Evolutionary conservation across 2,888 invertebrate species (phyloP), one percentile per base, ranked within the genome.

Genomic region (Lepidonotus clava): DNA sequence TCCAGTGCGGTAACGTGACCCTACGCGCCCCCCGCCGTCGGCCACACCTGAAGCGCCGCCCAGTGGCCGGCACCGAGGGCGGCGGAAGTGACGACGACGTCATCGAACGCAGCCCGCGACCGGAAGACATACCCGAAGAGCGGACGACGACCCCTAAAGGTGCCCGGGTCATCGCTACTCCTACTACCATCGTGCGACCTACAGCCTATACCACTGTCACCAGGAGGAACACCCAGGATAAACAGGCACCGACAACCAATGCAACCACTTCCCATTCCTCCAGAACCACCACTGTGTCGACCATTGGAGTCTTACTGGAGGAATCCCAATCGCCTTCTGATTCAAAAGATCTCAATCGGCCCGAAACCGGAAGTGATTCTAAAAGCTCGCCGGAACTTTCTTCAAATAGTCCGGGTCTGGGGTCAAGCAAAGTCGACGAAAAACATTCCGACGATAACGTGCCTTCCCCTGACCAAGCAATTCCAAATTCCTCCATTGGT

Each of bases 1-100:
- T 85, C 34, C 67, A 71, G 46, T 85, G 85, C 41, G 85, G 85
- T 14, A 85, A 85, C 46, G 76, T 85, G 8, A 85, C 85, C 11
- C 41, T 80, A 32, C 41, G 80, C 14, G 46, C 80, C 18, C 51
- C 51, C 24, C 24, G 24, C 4, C 80, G 46, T n/a, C 24, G 46
- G 24, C 8, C n/a, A 8, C 28, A 71, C 34, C 71, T 8, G 11
- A 8, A 24, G 38, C 6, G 34, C 5, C 18, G 11, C 14, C 4
- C 38, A 6, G 38, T 5, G 6, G 36, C 36, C 14, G 71, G 38
- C 14, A 8, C 14, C 66, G 66, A n/a, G 6, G 66, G 11, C 6
- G n/a, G 6, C 6, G n/a, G 32, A 8, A 14, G 14, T 21, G 80
- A 40, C 14, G 46, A 41, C 28, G 80, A 41, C 34, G 46, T 6